Conservation (phyloP, 2,113 vertebrate genomes). For the Parotia lawesii region DNA sequence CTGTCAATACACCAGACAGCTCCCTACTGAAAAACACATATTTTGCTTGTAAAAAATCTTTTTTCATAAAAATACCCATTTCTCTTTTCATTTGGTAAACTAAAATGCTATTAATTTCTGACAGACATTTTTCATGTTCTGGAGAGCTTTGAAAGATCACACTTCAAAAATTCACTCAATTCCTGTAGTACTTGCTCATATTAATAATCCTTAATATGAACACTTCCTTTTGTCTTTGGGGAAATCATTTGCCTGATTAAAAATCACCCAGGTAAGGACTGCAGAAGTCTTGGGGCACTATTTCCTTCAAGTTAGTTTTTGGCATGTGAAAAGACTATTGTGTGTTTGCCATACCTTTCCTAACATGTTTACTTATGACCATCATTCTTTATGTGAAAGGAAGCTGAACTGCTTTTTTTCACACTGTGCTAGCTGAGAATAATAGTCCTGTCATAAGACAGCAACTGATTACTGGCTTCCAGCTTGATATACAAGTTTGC, state of each 20-base stretch:
- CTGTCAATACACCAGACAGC: background rate
- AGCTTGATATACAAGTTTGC: background rate
- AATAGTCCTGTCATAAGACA: background rate
- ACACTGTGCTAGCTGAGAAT: background rate
- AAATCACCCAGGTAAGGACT: background rate
- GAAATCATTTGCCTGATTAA: background rate
- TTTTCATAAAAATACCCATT: background rate
- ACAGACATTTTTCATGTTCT: background rate
- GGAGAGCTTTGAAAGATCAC: background rate
- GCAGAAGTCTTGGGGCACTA: background rate
- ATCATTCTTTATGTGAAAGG: constrained; percentile 17
- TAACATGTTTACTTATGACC: background rate
- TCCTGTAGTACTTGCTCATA: background rate
- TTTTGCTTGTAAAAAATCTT: background rate
- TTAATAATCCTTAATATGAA: background rate
- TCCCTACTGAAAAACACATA: background rate
- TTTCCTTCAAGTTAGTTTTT: background rate
- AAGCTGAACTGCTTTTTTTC: constrained; percentile 29
- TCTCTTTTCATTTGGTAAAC: background rate
- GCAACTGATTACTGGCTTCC: background rate
- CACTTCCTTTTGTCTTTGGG: background rate
- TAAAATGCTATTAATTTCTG: background rate
- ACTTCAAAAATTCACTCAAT: background rate
- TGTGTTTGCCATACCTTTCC: background rate
- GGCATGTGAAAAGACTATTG: background rate